Evolutionary conservation across 2,888 invertebrate species (phyloP).

Genomic region (Sialis fuliginosa): DNA sequence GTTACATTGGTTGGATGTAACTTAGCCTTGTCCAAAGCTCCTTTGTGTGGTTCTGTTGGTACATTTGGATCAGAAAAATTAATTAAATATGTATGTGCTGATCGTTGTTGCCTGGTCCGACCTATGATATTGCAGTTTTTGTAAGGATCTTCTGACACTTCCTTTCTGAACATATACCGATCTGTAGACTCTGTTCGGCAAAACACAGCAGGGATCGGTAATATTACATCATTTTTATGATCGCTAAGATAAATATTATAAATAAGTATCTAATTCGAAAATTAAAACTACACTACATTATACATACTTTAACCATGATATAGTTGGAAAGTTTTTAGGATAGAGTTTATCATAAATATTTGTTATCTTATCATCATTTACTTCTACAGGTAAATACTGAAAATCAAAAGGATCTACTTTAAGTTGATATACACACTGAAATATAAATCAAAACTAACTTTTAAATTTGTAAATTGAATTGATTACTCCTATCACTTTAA

Average conservation of each 20-base stretch:
- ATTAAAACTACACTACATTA: neutral
- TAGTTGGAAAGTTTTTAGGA: slow-evolving; percentile 31
- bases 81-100: slow-evolving; percentile 41
- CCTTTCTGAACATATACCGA: slow-evolving; percentile 24
- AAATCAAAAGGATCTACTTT: slow-evolving; percentile 71
- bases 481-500: slow-evolving; percentile 39
- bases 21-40: slow-evolving; percentile 33
- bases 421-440: slow-evolving; percentile 8
- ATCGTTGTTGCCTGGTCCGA: slow-evolving; percentile 31
- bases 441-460: slow-evolving; percentile 27
- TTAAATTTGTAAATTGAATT: slow-evolving; percentile 44
- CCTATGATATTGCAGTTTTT: slow-evolving; percentile 26
- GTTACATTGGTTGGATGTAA: slow-evolving; percentile 22
- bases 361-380: slow-evolving; percentile 27
- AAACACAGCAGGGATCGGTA: slow-evolving; percentile 43
- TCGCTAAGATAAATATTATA: slow-evolving; percentile 5
- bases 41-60: slow-evolving; percentile 41
- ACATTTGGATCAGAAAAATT: slow-evolving; percentile 39
- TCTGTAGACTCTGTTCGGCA: slow-evolving; percentile 52
- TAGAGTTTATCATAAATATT: slow-evolving; percentile 45
- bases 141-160: slow-evolving; percentile 21
- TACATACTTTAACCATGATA: slow-evolving; percentile 37
- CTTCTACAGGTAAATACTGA: slow-evolving; percentile 67
- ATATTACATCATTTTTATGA: too few species aligned
- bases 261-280: neutral